phyloP scores from a whole-genome alignment of 2,797 vertebrate species.

The Sebastes melanostomus region DNA sequence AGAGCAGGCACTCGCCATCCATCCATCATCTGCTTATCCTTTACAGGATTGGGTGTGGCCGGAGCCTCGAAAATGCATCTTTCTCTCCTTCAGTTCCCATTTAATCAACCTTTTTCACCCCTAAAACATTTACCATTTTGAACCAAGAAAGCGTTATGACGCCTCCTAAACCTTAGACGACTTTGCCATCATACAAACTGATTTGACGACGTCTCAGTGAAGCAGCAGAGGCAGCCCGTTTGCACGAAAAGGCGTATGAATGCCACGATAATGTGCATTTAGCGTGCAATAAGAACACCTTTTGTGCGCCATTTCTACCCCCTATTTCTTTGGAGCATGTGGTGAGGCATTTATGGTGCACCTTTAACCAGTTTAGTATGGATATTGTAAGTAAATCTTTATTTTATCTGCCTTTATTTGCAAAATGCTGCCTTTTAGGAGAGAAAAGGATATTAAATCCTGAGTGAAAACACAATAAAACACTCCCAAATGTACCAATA shows the following conservation, averaged over 20 bases:
- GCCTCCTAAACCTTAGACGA: neutral
- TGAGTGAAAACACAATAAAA: conserved; percentile 30
- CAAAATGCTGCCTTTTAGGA: conserved; percentile 19
- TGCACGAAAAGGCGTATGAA: no score
- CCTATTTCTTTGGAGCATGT: no score
- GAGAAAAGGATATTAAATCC: conserved; percentile 3
- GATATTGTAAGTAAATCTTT: neutral
- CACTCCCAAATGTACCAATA: conserved; percentile 16
- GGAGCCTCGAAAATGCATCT: neutral
- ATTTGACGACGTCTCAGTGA: neutral
- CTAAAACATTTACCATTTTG: neutral
- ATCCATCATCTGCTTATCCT: neutral
- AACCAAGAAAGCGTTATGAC: neutral
- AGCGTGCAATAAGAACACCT: no score
- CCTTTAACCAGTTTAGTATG: neutral
- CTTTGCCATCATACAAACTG: neutral
- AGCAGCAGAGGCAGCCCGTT: neutral
- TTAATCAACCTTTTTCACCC: neutral
- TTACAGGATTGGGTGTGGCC: no score
- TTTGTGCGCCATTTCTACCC: no score
- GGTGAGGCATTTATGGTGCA: no score
- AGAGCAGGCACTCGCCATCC: neutral
- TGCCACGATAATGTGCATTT: no score
- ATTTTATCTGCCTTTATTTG: conserved; percentile 18
- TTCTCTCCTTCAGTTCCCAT: neutral